Base-by-base conservation (phyloP, 2,888 invertebrate genomes). In the Nemapogon koenigi region DNA sequence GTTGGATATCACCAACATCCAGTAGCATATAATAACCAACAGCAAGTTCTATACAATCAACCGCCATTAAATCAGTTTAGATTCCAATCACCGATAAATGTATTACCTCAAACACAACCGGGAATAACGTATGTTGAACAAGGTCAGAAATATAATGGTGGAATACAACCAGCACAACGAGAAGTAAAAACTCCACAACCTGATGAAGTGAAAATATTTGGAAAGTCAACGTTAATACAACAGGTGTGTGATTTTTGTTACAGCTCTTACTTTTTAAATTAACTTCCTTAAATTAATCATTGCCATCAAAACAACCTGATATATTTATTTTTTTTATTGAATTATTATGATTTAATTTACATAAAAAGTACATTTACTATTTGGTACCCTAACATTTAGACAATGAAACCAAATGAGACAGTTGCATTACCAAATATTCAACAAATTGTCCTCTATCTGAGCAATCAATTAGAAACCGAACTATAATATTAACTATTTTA, bases 101-200 rank as follows among this genome's bases (percentile, higher is more conserved):
- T 46, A 8, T 49, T 48, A 18, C 42, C 38, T 3, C 37, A 35
- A 3, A 46, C 41, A 4, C 48, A 49, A 36, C 40, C 44, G 4
- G 44, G 42, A 3, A 38, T 47, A 10, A 33, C 40, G 1, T 49
- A 46, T 27, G 29, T 38, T 13, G 42, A 39, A 11, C 43, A 48
- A 16, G 13, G 16, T 30, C 35, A 16, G 6, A 19, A 8, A 27
- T 4, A 26, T 4, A 22, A 25, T 16, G 13, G 17, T n/a, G 8
- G 8, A 22, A 17, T 19, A 27, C 32, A 44, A 10, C 49, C 43
- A 11, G 46, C 47, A 22, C 35, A 47, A 16, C 43, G 46, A 31
- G 38, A 48, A 25, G 38, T 46, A 16, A 51, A 52, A 26, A 50
- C 39, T 16, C 32, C 49, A 37, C 49, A 51, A 38, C 42, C 49